A percentile compares a stretch with the other conserved stretches of the same genome.
These are phyloP conservation scores for Nettapus auritus DNA, from an alignment of 2,113 vertebrate species.

Conservation along the genomic window DNA sequence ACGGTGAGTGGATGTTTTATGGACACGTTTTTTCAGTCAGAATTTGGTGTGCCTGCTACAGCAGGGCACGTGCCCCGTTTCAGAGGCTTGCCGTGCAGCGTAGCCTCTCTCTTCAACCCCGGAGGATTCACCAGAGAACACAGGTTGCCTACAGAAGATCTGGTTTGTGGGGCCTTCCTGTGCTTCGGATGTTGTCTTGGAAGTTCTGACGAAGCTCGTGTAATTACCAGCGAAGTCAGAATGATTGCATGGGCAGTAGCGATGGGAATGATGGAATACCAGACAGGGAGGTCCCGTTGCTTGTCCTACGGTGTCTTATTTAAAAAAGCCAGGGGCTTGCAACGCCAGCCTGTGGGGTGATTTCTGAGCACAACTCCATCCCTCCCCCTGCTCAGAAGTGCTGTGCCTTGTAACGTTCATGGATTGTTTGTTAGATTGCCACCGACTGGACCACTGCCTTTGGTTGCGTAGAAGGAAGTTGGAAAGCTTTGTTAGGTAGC, in stretches of 20 bases:
- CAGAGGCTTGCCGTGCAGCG: not conserved
- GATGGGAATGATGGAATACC: not conserved
- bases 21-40: too few relatives aligned
- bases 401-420: not conserved
- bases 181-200: accelerated
- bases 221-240: not conserved
- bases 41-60: not conserved
- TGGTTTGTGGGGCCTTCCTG: not conserved
- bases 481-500: not conserved
- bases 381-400: not conserved
- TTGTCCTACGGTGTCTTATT: not conserved
- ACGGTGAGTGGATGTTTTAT: too few relatives aligned
- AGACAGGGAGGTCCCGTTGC: not conserved
- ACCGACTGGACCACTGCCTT: not conserved
- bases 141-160: not conserved
- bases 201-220: not conserved
- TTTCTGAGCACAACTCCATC: not conserved
- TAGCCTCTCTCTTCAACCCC: not conserved
- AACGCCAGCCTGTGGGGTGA: not conserved
- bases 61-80: not conserved
- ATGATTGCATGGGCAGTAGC: not conserved
- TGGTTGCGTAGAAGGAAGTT: not conserved
- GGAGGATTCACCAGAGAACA: not conserved
- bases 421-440: too few relatives aligned
- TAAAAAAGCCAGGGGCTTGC: not conserved